Percentiles rank a stretch among this genome's conserved stretches.
Evolutionary conservation across 2,888 invertebrate genomes (phyloP).

Genomic region (Lasius fuliginosus): DNA sequence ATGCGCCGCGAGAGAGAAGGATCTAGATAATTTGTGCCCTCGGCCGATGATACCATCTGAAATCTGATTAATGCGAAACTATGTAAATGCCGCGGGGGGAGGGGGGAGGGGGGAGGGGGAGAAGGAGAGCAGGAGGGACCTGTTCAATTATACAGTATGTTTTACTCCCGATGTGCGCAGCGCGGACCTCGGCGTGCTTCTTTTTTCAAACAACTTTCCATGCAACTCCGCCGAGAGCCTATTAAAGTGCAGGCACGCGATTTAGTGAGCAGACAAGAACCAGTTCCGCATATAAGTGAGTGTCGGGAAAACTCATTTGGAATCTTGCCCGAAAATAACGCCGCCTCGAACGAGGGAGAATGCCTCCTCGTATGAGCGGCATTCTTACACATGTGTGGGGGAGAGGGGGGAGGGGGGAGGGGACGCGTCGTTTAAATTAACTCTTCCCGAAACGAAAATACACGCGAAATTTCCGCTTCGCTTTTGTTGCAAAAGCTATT

Average conservation of each 20-base stretch:
- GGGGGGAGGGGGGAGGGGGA: background rate
- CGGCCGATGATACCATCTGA: conserved; percentile 67
- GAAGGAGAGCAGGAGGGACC: conserved; percentile 18
- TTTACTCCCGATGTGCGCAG: conserved; percentile 49
- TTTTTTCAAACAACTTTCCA: conserved; percentile 73
- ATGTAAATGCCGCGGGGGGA: conserved; percentile 65
- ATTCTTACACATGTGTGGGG: background rate
- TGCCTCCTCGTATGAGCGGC: conserved; percentile 1
- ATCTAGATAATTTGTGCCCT: conserved; percentile 48
- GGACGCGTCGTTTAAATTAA: conserved; percentile 12
- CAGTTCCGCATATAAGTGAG: conserved; percentile 71
- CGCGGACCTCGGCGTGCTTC: conserved; percentile 52
- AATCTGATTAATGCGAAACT: conserved; percentile 73
- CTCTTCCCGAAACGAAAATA: background rate
- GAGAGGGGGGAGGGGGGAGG: no score
- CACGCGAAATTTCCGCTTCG: conserved; percentile 9
- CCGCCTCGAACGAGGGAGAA: conserved; percentile 9
- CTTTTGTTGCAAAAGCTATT: background rate
- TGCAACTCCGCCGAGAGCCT: conserved; percentile 71
- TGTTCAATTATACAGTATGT: conserved; percentile 65
- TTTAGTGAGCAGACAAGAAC: conserved; percentile 70
- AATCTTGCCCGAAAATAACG: conserved; percentile 70
- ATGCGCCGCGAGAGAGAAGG: conserved; percentile 25
- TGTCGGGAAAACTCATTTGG: conserved; percentile 71
- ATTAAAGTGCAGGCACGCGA: conserved; percentile 75